Base-by-base conservation (phyloP, 2,888 invertebrate genomes). In the Notodonta ziczac region DNA sequence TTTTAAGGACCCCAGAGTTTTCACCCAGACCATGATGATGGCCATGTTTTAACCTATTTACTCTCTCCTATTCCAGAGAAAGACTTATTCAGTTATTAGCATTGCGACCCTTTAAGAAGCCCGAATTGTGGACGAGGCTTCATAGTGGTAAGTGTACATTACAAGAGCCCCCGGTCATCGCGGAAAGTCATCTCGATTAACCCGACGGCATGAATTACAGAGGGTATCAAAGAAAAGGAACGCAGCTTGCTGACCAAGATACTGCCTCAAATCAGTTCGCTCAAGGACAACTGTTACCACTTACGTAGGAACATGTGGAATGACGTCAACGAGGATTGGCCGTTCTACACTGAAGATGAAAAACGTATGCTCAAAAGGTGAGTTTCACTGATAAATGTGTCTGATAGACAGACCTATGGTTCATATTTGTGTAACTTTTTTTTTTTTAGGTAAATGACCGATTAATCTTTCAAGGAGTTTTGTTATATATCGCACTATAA, bases 311-410 rank as follows among this genome's bases (percentile, higher is more conserved):
- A 97, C 83, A 95, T 97, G 82, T 99, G 98, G 98, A 97, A 97
- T 86, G 98, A 99, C 86, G 98, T 98, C 72, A 97, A 97, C 79
- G 97, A 97, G 83, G 97, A 97, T 85, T 99, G 99, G 98, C 97
- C 98, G 67, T 98, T 97, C 94, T 99, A 98, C 86, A 95, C 97
- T 24, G 98, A 98, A 79, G 97, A 97, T 83, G 98, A 99, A 87
- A 95, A 96, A 88, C 96, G 97, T 84, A 95, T 97, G 89, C 95
- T 98, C 84, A 98, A 98, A 94, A 96, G 97, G 97, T 97, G 74
- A 65, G 81, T 81, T 63, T 57, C 59, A 35, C 10, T 42, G n/a
- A n/a, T 13, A n/a, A 5, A 46, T n/a, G 13, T 46, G n/a, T 5
- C 3, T 42, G 35, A 35, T 35, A 35, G 24, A 46, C 46, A n/a